Conservation (phyloP, 2,113 vertebrate genomes). For the Perca fluviatilis region DNA sequence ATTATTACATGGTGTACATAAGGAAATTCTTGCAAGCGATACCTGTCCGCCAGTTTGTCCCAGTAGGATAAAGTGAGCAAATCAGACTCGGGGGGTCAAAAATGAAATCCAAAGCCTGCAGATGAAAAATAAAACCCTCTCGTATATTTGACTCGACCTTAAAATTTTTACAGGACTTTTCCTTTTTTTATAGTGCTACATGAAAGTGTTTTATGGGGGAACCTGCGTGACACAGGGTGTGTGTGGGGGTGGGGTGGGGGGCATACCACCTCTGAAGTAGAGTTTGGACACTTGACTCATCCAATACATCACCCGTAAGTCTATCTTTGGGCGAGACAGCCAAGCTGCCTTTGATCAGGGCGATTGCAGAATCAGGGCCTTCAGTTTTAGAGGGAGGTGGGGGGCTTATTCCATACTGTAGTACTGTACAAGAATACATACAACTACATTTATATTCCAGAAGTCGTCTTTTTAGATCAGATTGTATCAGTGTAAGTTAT, state of each 20-base stretch:
- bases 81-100: neutral
- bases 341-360: constrained; percentile 64
- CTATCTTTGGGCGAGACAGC: constrained; percentile 60
- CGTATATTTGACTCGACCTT: constrained; percentile 48
- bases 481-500: neutral
- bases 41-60: constrained; percentile 18
- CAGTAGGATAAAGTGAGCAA: constrained; percentile 12
- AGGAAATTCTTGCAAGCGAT: constrained; percentile 19
- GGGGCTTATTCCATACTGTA: constrained; percentile 5
- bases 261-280: constrained; percentile 61
- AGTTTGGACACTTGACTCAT: constrained; percentile 65
- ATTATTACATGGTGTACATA: constrained; percentile 12
- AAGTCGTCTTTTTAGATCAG: neutral
- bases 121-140: constrained; percentile 57
- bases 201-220: constrained; percentile 76
- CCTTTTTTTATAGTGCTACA: constrained; percentile 51
- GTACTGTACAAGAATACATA: neutral
- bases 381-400: constrained; percentile 8
- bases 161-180: constrained; percentile 50
- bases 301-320: constrained; percentile 75
- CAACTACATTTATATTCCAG: too few relatives aligned
- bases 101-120: constrained; percentile 49
- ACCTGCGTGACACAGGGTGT: constrained; percentile 49
- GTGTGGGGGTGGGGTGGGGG: neutral
- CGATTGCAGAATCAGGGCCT: constrained; percentile 18